Conservation (phyloP, 2,797 vertebrate species). For the Xiphophorus birchmanni region DNA sequence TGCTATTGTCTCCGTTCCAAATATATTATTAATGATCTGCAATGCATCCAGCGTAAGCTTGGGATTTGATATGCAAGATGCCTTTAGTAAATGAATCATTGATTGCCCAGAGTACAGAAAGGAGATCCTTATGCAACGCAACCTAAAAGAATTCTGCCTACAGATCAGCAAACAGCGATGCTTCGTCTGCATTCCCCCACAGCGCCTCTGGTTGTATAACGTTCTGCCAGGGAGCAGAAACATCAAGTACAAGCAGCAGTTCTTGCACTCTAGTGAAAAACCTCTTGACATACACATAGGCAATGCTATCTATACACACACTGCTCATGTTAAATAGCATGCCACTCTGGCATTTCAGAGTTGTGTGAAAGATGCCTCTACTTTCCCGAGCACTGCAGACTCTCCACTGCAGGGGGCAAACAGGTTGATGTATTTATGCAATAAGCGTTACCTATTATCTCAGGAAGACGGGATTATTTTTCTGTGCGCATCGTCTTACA, state of each 20-base stretch:
- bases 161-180: slow-evolving; percentile 19
- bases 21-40: slow-evolving; percentile 7
- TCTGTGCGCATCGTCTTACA: not conserved
- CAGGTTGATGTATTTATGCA: slow-evolving; percentile 30
- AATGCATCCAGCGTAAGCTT: not conserved
- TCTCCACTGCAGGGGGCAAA: slow-evolving; percentile 10
- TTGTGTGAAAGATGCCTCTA: slow-evolving; percentile 42
- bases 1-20: not conserved
- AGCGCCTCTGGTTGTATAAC: slow-evolving; percentile 45
- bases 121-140: slow-evolving; percentile 20
- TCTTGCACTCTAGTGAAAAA: slow-evolving; percentile 7
- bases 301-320: slow-evolving; percentile 18
- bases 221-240: slow-evolving; percentile 35
- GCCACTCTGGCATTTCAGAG: slow-evolving; percentile 57
- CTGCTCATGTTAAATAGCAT: slow-evolving; percentile 25
- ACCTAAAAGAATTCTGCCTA: slow-evolving; percentile 11
- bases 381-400: slow-evolving; percentile 3
- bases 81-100: slow-evolving; percentile 36
- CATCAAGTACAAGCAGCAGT: slow-evolving; percentile 8
- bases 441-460: not conserved
- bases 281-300: slow-evolving; percentile 16
- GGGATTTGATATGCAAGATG: slow-evolving; percentile 15
- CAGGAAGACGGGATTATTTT: not conserved
- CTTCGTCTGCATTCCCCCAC: slow-evolving; percentile 12
- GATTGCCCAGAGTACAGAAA: slow-evolving; percentile 24